Base-by-base conservation (phyloP, 1,140 invertebrate species). In the Camponotus vicinus region DNA sequence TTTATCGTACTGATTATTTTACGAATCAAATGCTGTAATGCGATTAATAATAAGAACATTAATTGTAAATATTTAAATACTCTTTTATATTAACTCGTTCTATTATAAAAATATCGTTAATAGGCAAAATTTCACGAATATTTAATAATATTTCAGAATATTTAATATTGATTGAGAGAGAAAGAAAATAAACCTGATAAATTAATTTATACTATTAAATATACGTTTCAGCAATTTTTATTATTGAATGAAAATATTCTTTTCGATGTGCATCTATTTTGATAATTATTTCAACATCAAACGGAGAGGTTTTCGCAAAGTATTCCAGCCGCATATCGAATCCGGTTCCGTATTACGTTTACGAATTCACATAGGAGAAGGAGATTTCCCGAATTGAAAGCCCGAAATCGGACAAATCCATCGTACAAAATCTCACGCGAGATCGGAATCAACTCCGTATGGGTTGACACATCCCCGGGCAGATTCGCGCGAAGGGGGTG, bases 401-500 rank as follows among this genome's bases (percentile, higher is more conserved):
- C 4, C 40, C 27, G 69, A 52, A 52, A 52, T 57, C 27, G 40
- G 69, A n/a, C 78, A 21, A 83, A 83, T 75, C 59, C 57, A 73
- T 57, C 21, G 67, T 61, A 75, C 40, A 49, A 83, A 73, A 83
- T 69, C 61, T 15, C 15, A 52, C 67, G 37, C 37, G 18, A 37
- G 45, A 75, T 83, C 67, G 69, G 37, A 75, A 61, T 40, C 42
- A 45, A 57, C 40, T 73, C 69, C 42, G 63, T 83, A 34, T 49
- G 55, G 69, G 55, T 83, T 70, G 69, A 75, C 79, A 75, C 55
- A 37, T 32, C 40, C 40, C 27, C 18, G 21, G 21, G 21, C 21
- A 69, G 52, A 80, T 76, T 88, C 67, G 40, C 83, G 27, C 42
- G 88, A 82, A 77, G 70, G 79, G 76, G 42, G 59, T 79, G 61